phyloP scores from a whole-genome alignment of 2,113 vertebrate genomes.

The Anarrhichthys ocellatus region DNA sequence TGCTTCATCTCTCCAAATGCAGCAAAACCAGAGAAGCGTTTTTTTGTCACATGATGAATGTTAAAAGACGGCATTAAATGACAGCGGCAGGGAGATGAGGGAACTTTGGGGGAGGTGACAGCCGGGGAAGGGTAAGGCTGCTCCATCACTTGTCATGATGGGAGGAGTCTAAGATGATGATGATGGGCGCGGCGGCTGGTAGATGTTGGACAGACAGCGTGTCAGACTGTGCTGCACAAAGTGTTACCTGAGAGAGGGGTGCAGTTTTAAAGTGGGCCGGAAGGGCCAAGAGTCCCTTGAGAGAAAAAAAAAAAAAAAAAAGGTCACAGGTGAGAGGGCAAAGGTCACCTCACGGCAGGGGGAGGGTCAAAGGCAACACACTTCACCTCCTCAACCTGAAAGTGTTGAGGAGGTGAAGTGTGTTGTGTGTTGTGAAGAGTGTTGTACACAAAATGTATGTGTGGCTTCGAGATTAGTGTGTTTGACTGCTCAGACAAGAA shows the following conservation, averaged over 20 bases:
- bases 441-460: too few species aligned
- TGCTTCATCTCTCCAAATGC: not conserved
- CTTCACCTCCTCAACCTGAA: not conserved
- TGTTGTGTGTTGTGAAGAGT: too few species aligned
- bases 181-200: conserved; percentile 38
- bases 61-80: conserved; percentile 32
- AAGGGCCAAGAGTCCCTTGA: conserved; percentile 85
- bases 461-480: too few species aligned
- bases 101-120: conserved; percentile 16
- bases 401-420: too few species aligned
- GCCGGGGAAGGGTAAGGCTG: not conserved
- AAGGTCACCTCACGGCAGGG: conserved; percentile 6
- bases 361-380: not conserved
- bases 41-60: not conserved
- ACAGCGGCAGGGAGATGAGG: conserved; percentile 40
- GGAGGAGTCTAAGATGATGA: conserved; percentile 13
- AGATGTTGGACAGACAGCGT: conserved; percentile 54
- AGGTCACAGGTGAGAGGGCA: conserved; percentile 53
- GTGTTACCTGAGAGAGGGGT: conserved; percentile 86
- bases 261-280: conserved; percentile 86
- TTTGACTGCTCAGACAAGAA: not conserved
- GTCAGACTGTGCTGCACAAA: conserved; percentile 38
- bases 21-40: not conserved
- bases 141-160: conserved; percentile 11
- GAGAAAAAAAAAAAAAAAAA: conserved; percentile 59